These are phyloP conservation scores for Drosophila elegans DNA, from an alignment of 1,140 invertebrate species.

Conservation along the genomic window DNA sequence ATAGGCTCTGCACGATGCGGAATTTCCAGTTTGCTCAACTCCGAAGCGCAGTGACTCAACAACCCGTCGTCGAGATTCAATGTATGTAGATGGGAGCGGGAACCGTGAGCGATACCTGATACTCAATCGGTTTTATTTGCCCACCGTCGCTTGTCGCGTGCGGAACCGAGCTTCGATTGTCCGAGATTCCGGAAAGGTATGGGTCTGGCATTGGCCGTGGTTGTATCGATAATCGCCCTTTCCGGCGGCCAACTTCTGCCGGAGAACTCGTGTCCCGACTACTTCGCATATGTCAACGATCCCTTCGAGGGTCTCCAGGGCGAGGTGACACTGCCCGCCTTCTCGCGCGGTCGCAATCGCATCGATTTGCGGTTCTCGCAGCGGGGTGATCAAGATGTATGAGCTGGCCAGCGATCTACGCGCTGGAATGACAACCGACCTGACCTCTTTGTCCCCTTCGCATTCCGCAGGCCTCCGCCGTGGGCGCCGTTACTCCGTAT, in stretches of 20 bases:
- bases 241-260: constrained; percentile 36
- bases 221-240: constrained; percentile 15
- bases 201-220: constrained; percentile 10
- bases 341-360: constrained; percentile 50
- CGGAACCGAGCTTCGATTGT: constrained; percentile 8
- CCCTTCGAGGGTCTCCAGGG: constrained; percentile 25
- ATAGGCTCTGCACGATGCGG: constrained; percentile 54
- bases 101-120: neutral
- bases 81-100: neutral
- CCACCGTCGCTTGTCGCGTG: constrained; percentile 28
- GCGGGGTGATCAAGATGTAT: constrained; percentile 32
- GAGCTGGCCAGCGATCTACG: constrained; percentile 5
- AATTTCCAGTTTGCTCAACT: constrained; percentile 66
- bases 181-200: constrained; percentile 24
- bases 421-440: neutral
- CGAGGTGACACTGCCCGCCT: constrained; percentile 46
- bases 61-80: neutral
- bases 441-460: constrained; percentile 14
- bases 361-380: constrained; percentile 64
- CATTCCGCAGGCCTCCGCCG: constrained; percentile 31
- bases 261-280: constrained; percentile 43
- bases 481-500: constrained; percentile 51
- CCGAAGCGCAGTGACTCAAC: constrained; percentile 28
- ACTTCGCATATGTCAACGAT: constrained; percentile 55
- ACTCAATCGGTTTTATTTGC: constrained; percentile 33